Evolutionary conservation across 2,113 vertebrate species (phyloP).

Genomic region (Octodon degus): DNA sequence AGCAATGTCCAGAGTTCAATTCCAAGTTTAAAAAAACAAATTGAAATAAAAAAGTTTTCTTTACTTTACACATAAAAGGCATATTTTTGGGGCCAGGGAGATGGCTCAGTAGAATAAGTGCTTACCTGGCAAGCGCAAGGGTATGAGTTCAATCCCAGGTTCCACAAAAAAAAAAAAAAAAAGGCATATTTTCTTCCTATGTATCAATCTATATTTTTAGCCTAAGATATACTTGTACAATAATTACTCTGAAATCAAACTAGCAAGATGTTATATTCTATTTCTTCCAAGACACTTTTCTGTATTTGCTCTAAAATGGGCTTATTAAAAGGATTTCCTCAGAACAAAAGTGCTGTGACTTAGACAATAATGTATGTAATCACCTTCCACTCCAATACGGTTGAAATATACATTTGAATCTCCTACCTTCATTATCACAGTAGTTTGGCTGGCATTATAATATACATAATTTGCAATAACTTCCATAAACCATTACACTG

Average conservation of each 20-base stretch:
- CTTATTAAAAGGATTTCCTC: background rate
- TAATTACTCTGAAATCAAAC: background rate
- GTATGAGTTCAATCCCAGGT: too few relatives aligned
- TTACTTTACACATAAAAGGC: background rate
- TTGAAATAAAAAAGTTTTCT: background rate
- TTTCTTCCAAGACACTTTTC: background rate
- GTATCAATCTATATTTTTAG: background rate
- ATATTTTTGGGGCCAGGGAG: too few relatives aligned
- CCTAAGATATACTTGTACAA: background rate
- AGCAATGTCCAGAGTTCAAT: too few relatives aligned
- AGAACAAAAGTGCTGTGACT: background rate
- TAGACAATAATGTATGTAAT: background rate
- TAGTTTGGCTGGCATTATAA: background rate
- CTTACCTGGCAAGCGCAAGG: too few relatives aligned
- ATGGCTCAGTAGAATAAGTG: too few relatives aligned
- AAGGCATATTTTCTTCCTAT: background rate
- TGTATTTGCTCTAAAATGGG: background rate
- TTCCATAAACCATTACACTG: background rate
- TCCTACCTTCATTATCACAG: fast-evolving
- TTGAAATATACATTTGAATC: background rate
- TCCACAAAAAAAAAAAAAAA: background rate
- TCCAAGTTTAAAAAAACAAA: too few relatives aligned
- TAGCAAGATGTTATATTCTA: background rate
- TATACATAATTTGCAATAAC: background rate
- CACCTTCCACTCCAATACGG: background rate